Evolutionary conservation across 2,888 invertebrate species (phyloP).

Genomic region (Choristoneura rosaceana): DNA sequence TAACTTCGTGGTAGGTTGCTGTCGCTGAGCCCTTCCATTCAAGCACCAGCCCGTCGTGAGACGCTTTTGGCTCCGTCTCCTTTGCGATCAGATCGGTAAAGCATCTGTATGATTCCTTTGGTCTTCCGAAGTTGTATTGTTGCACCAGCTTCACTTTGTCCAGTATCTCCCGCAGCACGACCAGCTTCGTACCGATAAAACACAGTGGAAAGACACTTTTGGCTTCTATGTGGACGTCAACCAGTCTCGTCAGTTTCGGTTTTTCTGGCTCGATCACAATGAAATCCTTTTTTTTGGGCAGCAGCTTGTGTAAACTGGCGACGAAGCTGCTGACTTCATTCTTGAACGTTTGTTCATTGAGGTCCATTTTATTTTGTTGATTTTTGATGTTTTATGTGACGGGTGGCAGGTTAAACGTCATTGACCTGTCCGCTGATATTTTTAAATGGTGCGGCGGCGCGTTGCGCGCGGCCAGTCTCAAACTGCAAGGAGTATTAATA

Average conservation of each 20-base stretch:
- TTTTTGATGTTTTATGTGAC: constrained; percentile 60
- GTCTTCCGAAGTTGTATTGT: constrained; percentile 74
- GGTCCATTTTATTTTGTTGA: constrained; percentile 71
- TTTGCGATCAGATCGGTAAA: constrained; percentile 71
- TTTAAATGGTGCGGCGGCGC: constrained; percentile 63
- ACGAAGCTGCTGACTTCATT: constrained; percentile 74
- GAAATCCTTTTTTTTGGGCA: constrained; percentile 74
- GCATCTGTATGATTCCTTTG: constrained; percentile 69
- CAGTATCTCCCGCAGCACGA: constrained; percentile 69
- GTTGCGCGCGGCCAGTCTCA: constrained; percentile 60
- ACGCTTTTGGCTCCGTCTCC: constrained; percentile 67
- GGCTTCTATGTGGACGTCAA: constrained; percentile 74
- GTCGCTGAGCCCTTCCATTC: constrained; percentile 75
- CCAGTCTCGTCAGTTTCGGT: constrained; percentile 61
- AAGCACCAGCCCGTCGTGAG: constrained; percentile 67
- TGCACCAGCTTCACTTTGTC: constrained; percentile 75
- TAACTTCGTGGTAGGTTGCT: constrained; percentile 68
- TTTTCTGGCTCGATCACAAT: constrained; percentile 60
- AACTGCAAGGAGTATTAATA: constrained; percentile 69
- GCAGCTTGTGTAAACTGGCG: constrained; percentile 66
- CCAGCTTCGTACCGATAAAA: constrained; percentile 73
- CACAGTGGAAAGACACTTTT: constrained; percentile 77
- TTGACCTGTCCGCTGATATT: constrained; percentile 72
- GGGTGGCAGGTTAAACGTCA: constrained; percentile 73
- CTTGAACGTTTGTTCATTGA: constrained; percentile 72